Percentiles rank a stretch among this genome's conserved stretches.
phyloP scores from a whole-genome alignment of 2,888 invertebrate species.

The Macrophya alboannulata region DNA sequence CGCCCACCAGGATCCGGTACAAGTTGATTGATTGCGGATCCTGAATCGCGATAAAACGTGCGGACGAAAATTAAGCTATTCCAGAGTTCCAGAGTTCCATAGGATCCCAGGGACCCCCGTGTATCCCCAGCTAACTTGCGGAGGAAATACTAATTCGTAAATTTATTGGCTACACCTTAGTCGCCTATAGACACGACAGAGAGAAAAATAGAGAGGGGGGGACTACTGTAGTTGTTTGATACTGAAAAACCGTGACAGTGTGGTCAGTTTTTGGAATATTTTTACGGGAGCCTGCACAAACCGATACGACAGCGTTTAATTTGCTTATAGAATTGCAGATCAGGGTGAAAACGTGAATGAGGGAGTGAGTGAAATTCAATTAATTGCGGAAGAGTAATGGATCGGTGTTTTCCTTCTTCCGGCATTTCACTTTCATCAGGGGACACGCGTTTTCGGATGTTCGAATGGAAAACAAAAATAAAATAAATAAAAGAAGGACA shows the following conservation, averaged over 20 bases:
- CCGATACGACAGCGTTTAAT: background rate
- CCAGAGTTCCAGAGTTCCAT: background rate
- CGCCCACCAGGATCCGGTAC: conserved; percentile 42
- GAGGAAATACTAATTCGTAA: conserved; percentile 33
- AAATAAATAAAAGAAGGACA: background rate
- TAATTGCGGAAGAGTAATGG: conserved; percentile 40
- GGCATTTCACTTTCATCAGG: background rate
- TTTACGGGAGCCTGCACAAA: background rate
- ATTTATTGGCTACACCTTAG: conserved; percentile 20
- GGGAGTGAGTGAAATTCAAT: conserved; percentile 13
- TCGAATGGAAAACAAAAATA: background rate
- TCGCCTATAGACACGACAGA: background rate
- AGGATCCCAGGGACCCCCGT: background rate
- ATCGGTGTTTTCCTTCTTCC: conserved; percentile 31
- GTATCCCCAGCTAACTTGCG: background rate
- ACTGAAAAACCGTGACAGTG: background rate
- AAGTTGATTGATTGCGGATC: conserved; percentile 53
- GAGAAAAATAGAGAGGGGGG: background rate
- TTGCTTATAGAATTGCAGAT: conserved; percentile 23
- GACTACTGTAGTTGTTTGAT: background rate
- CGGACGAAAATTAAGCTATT: conserved; percentile 48
- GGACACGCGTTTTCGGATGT: conserved; percentile 17
- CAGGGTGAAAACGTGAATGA: background rate
- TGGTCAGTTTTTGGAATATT: background rate
- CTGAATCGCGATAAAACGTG: conserved; percentile 47